These are phyloP conservation scores for Cremastobaeus sp. DNA, from an alignment of 2,888 invertebrate genomes.

Conservation along the genomic window DNA sequence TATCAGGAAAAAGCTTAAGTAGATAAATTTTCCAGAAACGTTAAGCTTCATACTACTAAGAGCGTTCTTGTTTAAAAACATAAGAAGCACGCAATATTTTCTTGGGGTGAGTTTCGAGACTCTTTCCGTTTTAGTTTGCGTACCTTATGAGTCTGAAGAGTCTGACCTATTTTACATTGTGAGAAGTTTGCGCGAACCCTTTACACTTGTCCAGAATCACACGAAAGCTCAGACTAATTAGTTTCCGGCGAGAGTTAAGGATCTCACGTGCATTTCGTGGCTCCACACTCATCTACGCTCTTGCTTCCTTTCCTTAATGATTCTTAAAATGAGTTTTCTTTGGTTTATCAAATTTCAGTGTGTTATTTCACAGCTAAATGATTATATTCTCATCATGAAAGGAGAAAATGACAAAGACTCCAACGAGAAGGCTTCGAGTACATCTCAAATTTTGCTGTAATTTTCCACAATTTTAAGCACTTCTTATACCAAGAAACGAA, in stretches of 20 bases:
- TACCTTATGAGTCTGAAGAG: conserved; percentile 30
- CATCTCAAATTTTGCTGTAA: conserved; percentile 9
- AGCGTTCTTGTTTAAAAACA: too few relatives aligned
- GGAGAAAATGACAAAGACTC: too few relatives aligned
- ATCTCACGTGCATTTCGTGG: conserved; percentile 39
- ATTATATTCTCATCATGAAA: background rate
- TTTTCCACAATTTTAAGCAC: conserved; percentile 4
- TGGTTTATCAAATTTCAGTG: conserved; percentile 35
- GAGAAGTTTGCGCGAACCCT: conserved; percentile 50
- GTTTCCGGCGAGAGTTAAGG: conserved; percentile 53
- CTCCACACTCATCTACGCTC: conserved; percentile 31
- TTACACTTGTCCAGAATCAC: conserved; percentile 59
- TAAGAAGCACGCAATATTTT: too few relatives aligned
- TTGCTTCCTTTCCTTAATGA: conserved; percentile 51
- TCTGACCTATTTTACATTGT: conserved; percentile 59
- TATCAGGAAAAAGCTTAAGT: too few relatives aligned
- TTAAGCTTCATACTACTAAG: too few relatives aligned
- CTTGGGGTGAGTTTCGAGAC: background rate
- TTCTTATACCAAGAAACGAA: background rate
- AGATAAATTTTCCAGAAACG: too few relatives aligned
- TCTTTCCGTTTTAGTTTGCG: conserved; percentile 21
- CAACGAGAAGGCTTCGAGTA: background rate
- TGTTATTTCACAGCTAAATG: conserved; percentile 16
- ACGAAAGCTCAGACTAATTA: conserved; percentile 58
- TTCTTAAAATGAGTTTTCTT: conserved; percentile 45